Evolutionary conservation across 2,797 vertebrate genomes (phyloP), one percentile per base, ranked within the genome.

Genomic region (Alcedo quadribrachys): DNA sequence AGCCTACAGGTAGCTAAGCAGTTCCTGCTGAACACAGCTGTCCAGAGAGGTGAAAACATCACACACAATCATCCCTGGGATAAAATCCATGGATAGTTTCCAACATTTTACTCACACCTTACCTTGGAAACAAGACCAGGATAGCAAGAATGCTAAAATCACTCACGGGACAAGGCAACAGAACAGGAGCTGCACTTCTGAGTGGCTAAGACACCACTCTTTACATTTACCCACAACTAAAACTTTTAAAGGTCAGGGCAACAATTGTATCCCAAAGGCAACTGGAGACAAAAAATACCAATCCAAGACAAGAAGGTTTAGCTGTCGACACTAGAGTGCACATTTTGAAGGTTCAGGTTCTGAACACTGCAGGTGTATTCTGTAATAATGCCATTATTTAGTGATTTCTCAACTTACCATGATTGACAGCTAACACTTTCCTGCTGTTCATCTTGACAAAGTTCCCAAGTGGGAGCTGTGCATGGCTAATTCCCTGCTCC

Each of bases 381-480:
- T 60, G 46, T 21, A 65, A 58, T 9, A 69, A 63, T 35, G 21
- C 50, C 18, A 57, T 35, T 74, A 33, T 57, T 85, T 43, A 37
- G 30, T 37, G 21, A 61, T 35, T n/a, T 79, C 12, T 69, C 54
- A 84, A 85, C 98, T 98, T 93, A 99, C 99, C 99, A 9, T 99
- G 99, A 97, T 99, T 99, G 83, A 99, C 98, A 1, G 99, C 98
- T 85, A 99, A 97, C 85, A 99, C 99, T 92, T 99, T 99, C 11
- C 99, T 98, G 95, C 98, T 99, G 95, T 99, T 99, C 99, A 99
- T 99, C 97, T 98, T 99, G 85, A 99, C 99, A 86, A 99, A 99
- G 87, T 97, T 98, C 92, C 97, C 97, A 62, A 99, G 98, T 1
- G 99, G 99, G 46, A 99, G 99, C 92, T 99, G 99, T 18, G 99